These are phyloP conservation scores for Acleris sparsana DNA, from an alignment of 2,888 invertebrate genomes.

Conservation along the genomic window DNA sequence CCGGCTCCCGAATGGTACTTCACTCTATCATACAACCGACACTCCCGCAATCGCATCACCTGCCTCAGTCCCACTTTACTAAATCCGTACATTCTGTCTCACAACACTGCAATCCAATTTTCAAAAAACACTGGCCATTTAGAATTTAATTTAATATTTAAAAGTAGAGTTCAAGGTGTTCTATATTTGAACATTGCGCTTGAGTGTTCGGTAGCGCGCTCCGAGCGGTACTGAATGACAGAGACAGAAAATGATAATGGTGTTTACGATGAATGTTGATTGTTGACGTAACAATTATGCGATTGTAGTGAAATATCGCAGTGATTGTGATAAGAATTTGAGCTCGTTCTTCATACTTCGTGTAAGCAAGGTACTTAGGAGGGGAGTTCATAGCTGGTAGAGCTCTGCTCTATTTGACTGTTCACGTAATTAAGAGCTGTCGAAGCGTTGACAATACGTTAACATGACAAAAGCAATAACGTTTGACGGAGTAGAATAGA, in stretches of 20 bases:
- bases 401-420: no score
- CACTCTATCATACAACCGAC: conserved; percentile 48
- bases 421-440: no score
- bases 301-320: conserved; percentile 26
- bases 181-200: conserved; percentile 53
- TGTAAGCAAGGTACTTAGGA: no score
- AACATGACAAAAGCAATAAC: no score
- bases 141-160: conserved; percentile 4
- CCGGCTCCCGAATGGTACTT: conserved; percentile 83
- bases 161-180: conserved; percentile 32
- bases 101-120: conserved; percentile 38
- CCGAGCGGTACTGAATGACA: conserved; percentile 50
- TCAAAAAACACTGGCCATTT: conserved; percentile 43
- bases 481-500: no score
- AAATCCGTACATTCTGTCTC: conserved; percentile 60
- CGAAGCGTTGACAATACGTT: no score
- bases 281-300: conserved; percentile 44
- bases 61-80: conserved; percentile 61
- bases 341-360: conserved; percentile 16
- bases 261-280: conserved; percentile 42
- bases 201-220: conserved; percentile 54
- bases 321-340: conserved; percentile 24
- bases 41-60: conserved; percentile 57
- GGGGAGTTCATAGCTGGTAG: no score
- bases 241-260: conserved; percentile 34